A percentile compares a stretch with the other conserved stretches of the same genome.
These are phyloP conservation scores for Bothrops jararaca DNA, from an alignment of 2,113 vertebrate species.

Conservation along the genomic window DNA sequence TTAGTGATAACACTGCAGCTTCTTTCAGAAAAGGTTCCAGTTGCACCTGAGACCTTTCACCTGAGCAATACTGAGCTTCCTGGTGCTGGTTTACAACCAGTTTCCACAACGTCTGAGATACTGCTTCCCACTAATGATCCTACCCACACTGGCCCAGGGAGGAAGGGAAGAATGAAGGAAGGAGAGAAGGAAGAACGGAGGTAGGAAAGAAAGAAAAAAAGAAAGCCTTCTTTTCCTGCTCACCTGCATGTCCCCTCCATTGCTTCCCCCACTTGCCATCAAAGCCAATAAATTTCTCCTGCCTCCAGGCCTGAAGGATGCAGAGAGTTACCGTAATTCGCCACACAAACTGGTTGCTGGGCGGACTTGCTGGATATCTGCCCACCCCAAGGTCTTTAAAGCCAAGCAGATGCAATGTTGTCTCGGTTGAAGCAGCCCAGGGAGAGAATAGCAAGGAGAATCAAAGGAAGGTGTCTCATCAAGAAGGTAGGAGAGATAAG, in stretches of 20 bases:
- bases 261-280: neutral
- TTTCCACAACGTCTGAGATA: neutral
- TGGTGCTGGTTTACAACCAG: neutral
- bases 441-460: neutral
- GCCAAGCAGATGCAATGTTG: slow-evolving; percentile 34
- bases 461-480: slow-evolving; percentile 2
- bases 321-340: slow-evolving; percentile 56
- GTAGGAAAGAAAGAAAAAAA: no score
- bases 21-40: neutral
- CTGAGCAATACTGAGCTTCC: neutral
- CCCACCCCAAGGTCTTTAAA: slow-evolving; percentile 49
- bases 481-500: no score
- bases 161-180: no score
- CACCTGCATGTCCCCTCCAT: neutral
- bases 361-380: slow-evolving; percentile 58
- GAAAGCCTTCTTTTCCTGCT: neutral
- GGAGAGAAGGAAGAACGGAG: no score
- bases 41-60: neutral
- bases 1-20: neutral
- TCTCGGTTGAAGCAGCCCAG: slow-evolving; percentile 35
- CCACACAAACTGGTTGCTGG: slow-evolving; percentile 48
- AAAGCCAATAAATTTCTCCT: neutral
- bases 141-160: neutral
- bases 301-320: neutral
- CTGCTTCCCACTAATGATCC: neutral